Base-by-base conservation (phyloP, 30 jellyfish, hydroid and myxozoan species). In the Hydra vulgaris region DNA sequence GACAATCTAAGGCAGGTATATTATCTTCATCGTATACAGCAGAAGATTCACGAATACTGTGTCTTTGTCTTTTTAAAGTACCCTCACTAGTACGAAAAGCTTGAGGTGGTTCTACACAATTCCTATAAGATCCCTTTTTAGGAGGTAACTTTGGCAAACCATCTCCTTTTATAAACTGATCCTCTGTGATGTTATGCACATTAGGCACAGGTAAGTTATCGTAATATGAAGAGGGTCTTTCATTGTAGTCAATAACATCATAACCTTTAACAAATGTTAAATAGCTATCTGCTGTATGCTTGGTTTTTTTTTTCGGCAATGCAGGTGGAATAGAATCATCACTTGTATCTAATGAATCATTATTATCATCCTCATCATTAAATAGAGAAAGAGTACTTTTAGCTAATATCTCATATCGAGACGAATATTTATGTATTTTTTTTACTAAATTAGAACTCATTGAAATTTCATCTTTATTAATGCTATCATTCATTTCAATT, bases 201-300 rank as follows among this genome's bases (percentile, higher is more conserved):
- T 94, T 70, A 21, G 98, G 98, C 7, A 91, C 96, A 1, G 98
- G 96, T 68, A 89, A 87, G 69, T 89, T 89, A 78, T 92, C 98
- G 84, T 92, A 92, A 71, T 74, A 87, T 22, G 98, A 92, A 7
- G 95, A 68, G 25, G 98, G 98, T 25, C 98, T 79, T 23, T 84
- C 96, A 21, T 88, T 88, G 69, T 80, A 86, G 7, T 90, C 87
- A 24, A 86, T 83, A 77, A 76, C 83, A 22, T 88, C 94, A 78
- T 92, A 92, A 75, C 88, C 94, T 74, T 84, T 94, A 79, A 92
- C 94, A 75, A 82, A 83, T 77, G 79, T 81, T n/a, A 87, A 79
- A 66, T 87, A 87, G 71, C 88, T 92, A 25, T 82, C 86, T n/a
- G 77, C 80, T 0, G 87, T 71, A 55, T 82, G 80, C 69, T 83